Evolutionary conservation across 1,140 invertebrate species (phyloP).

Genomic region (Drosophila kikkawai): DNA sequence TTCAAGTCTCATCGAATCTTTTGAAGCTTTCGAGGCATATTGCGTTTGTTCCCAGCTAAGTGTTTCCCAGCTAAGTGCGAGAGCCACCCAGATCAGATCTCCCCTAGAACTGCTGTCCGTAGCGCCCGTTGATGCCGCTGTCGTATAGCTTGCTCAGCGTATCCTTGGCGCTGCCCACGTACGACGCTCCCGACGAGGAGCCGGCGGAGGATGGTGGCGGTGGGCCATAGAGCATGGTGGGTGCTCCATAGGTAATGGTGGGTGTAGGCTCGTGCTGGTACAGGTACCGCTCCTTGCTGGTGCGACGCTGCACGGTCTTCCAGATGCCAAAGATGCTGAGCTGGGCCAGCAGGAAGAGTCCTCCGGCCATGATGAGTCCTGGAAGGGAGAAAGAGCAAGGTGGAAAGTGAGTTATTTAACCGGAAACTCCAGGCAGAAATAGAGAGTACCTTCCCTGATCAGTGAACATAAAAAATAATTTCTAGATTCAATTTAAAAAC

Average conservation of each 20-base stretch:
- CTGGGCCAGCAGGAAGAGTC: constrained; percentile 77
- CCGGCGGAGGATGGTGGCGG: constrained; percentile 51
- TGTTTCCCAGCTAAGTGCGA: constrained; percentile 70
- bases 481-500: background rate
- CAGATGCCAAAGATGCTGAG: constrained; percentile 81
- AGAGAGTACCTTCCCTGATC: background rate
- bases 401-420: background rate
- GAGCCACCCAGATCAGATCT: constrained; percentile 44
- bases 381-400: background rate
- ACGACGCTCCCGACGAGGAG: constrained; percentile 53
- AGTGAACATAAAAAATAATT: too few species aligned
- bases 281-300: constrained; percentile 88
- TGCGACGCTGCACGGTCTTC: constrained; percentile 89
- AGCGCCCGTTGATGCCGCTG: constrained; percentile 89
- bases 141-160: constrained; percentile 95
- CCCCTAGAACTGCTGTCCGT: constrained; percentile 91
- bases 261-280: constrained; percentile 79
- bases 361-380: constrained; percentile 79
- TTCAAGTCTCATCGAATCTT: constrained; percentile 83
- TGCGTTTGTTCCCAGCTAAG: constrained; percentile 80
- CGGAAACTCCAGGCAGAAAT: background rate
- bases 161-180: constrained; percentile 87
- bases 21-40: constrained; percentile 83
- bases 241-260: constrained; percentile 70
- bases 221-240: constrained; percentile 76